phyloP scores from a whole-genome alignment of 2,113 vertebrate genomes.

The Euleptes europaea region DNA sequence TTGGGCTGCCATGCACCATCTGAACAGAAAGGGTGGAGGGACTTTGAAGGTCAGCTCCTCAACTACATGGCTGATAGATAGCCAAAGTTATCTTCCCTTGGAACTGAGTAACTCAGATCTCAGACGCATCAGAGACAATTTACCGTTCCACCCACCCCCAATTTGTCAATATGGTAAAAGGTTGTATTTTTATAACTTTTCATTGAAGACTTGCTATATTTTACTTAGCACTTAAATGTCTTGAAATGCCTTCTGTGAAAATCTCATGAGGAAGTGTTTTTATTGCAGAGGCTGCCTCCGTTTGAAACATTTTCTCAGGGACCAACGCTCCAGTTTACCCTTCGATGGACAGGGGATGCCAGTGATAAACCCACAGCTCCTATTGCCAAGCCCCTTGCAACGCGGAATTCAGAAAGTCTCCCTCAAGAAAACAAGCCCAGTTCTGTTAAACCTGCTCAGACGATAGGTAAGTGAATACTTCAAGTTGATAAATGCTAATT shows the following conservation, averaged over 20 bases:
- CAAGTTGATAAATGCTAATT: neutral
- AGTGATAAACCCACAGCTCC: conserved; percentile 92
- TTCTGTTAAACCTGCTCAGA: conserved; percentile 88
- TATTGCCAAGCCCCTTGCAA: conserved; percentile 93
- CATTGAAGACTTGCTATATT: neutral
- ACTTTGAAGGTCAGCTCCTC: no score
- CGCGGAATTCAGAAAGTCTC: conserved; percentile 91
- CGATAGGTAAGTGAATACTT: conserved; percentile 82
- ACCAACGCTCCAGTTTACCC: conserved; percentile 97
- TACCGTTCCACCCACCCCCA: neutral
- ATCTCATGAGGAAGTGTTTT: neutral
- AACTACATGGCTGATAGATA: no score
- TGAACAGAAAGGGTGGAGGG: no score
- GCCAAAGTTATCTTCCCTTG: no score
- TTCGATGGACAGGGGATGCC: conserved; percentile 94
- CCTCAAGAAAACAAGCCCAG: conserved; percentile 90
- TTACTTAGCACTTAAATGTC: neutral
- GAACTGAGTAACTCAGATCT: neutral
- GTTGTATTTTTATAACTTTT: neutral
- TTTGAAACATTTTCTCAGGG: conserved; percentile 99
- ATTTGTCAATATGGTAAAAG: neutral
- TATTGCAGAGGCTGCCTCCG: conserved; percentile 89
- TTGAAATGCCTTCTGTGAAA: neutral
- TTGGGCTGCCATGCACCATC: no score
- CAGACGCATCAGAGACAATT: no score